phyloP scores from a whole-genome alignment of 2,888 invertebrate genomes.

The Lissocephala sabroskyi region DNA sequence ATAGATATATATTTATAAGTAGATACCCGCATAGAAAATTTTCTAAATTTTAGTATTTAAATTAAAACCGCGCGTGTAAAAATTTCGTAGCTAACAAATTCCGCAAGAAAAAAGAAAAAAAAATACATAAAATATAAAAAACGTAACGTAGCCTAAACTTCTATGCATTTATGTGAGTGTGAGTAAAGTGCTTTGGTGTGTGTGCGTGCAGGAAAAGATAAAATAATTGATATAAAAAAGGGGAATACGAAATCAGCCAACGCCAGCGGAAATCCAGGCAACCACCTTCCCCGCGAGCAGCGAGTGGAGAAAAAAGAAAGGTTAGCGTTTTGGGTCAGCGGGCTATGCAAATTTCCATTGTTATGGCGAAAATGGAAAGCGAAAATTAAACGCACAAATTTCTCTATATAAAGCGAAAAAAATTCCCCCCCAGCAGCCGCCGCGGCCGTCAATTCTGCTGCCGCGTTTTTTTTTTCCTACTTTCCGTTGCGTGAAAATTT shows the following conservation, averaged over 20 bases:
- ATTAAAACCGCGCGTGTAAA: slow-evolving; percentile 22
- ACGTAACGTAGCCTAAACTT: slow-evolving; percentile 54
- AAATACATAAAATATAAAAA: no score
- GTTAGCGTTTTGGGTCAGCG: not conserved
- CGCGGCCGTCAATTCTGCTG: not conserved
- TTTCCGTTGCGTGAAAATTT: slow-evolving; percentile 25
- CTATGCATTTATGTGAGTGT: slow-evolving; percentile 65
- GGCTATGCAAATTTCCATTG: not conserved
- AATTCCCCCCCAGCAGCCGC: slow-evolving; percentile 13
- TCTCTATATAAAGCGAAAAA: not conserved
- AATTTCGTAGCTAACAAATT: slow-evolving; percentile 12
- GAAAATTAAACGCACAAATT: not conserved
- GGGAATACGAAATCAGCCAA: slow-evolving; percentile 48
- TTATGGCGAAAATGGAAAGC: not conserved
- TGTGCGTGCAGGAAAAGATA: slow-evolving; percentile 2
- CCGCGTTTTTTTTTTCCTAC: not conserved
- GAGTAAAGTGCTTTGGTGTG: no score
- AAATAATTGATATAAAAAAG: slow-evolving; percentile 34
- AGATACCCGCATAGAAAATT: slow-evolving; percentile 29
- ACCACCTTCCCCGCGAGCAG: slow-evolving; percentile 19
- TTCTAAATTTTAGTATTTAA: slow-evolving; percentile 47
- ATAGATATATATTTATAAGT: slow-evolving; percentile 1
- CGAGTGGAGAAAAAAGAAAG: not conserved
- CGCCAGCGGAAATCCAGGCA: slow-evolving; percentile 10
- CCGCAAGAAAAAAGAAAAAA: no score